phyloP scores from a whole-genome alignment of 2,888 invertebrate genomes.

The Epicampocera succincta region DNA sequence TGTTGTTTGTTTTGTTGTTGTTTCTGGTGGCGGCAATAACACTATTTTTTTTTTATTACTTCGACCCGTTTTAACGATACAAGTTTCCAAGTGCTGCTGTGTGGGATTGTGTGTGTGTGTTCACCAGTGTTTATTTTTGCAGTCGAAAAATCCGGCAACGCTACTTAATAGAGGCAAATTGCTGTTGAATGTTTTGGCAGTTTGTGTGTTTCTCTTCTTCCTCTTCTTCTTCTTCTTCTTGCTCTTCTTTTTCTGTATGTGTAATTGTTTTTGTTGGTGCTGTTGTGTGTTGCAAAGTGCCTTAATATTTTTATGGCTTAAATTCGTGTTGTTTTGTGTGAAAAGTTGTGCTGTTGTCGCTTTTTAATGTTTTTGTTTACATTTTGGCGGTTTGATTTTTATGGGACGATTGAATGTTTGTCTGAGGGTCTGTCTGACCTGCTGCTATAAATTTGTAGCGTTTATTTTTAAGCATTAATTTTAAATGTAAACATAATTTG shows the following conservation, averaged over 20 bases:
- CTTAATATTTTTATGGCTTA: constrained; percentile 70
- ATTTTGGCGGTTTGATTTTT: constrained; percentile 22
- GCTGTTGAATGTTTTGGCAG: constrained; percentile 23
- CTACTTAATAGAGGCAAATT: constrained; percentile 6
- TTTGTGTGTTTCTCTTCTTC: too few species aligned
- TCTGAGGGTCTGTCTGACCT: constrained; percentile 10
- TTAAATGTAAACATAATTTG: constrained; percentile 29
- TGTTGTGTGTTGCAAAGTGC: constrained; percentile 33
- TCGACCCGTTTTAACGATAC: constrained; percentile 62
- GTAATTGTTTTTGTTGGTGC: constrained; percentile 32
- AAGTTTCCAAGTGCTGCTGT: constrained; percentile 16
- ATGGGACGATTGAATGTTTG: constrained; percentile 8
- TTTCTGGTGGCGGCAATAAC: constrained; percentile 46
- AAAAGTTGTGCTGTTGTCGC: constrained; percentile 52
- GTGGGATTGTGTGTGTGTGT: constrained; percentile 13
- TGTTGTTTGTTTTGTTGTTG: constrained; percentile 19
- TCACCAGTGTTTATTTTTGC: constrained; percentile 17
- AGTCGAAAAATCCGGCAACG: constrained; percentile 51
- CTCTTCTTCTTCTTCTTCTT: constrained; percentile 1
- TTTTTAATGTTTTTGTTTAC: constrained; percentile 34
- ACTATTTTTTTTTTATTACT: constrained; percentile 62
- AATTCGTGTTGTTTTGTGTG: constrained; percentile 72
- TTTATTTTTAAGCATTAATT: constrained; percentile 36
- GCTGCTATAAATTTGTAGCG: constrained; percentile 9
- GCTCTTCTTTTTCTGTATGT: background rate